Evolutionary conservation across 2,888 invertebrate species (phyloP).

Genomic region (Clostera curtula): DNA sequence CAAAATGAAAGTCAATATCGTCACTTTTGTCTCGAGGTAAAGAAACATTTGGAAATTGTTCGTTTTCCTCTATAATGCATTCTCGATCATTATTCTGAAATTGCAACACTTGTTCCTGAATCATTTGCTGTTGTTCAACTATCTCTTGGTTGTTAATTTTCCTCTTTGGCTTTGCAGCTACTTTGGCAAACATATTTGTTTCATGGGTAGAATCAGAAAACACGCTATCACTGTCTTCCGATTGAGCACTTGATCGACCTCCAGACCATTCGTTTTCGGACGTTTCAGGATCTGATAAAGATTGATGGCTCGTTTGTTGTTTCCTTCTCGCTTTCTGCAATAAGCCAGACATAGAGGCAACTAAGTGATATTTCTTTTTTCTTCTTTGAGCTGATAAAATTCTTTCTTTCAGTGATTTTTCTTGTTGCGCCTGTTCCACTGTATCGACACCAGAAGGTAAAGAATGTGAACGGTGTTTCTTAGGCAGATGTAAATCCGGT

Average conservation of each 20-base stretch:
- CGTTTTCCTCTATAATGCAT: slow-evolving; percentile 52
- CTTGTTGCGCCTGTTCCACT: slow-evolving; percentile 64
- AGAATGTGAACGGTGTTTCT: slow-evolving; percentile 87
- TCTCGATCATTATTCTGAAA: slow-evolving; percentile 46
- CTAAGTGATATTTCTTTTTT: slow-evolving; percentile 87
- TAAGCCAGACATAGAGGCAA: slow-evolving; percentile 89
- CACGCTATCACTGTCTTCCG: slow-evolving; percentile 84
- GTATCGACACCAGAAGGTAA: slow-evolving; percentile 82
- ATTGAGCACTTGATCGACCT: slow-evolving; percentile 78
- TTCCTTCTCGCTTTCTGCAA: slow-evolving; percentile 88
- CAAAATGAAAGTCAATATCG: slow-evolving; percentile 70
- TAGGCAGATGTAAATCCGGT: slow-evolving; percentile 85
- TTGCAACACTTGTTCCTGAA: slow-evolving; percentile 62
- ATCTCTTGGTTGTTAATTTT: slow-evolving; percentile 68
- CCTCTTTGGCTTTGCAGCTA: slow-evolving; percentile 62
- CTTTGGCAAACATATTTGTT: slow-evolving; percentile 77
- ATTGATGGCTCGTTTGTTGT: slow-evolving; percentile 76
- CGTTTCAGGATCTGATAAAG: slow-evolving; percentile 84
- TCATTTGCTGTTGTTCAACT: slow-evolving; percentile 63
- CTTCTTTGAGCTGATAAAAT: slow-evolving; percentile 70
- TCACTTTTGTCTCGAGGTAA: slow-evolving; percentile 66
- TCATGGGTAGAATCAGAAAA: slow-evolving; percentile 82
- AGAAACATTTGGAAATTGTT: slow-evolving; percentile 31
- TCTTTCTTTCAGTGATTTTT: slow-evolving; percentile 63
- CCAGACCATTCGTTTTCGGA: slow-evolving; percentile 83